phyloP scores from a whole-genome alignment of 2,888 invertebrate genomes.

The Xestia c-nigrum region DNA sequence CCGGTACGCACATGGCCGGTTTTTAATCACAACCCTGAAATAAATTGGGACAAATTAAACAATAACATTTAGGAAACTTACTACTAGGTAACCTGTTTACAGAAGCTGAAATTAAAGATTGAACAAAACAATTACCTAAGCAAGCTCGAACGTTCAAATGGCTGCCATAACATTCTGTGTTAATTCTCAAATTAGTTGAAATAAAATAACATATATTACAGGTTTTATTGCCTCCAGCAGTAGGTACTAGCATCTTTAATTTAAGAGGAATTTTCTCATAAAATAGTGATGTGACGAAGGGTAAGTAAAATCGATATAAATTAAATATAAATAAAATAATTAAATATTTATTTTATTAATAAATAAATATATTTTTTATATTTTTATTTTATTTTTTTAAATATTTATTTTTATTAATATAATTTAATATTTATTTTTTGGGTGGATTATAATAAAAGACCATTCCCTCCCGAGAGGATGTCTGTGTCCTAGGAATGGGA shows the following conservation, averaged over 20 bases:
- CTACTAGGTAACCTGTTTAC: conserved; percentile 18
- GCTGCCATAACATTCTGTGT: conserved; percentile 34
- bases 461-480: too few relatives aligned
- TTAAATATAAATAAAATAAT: too few relatives aligned
- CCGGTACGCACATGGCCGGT: too few relatives aligned
- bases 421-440: too few relatives aligned
- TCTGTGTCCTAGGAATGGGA: too few relatives aligned
- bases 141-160: conserved; percentile 29
- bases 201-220: conserved; percentile 56
- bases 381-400: too few relatives aligned
- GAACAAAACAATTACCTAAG: conserved; percentile 33
- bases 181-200: conserved; percentile 54
- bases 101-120: conserved; percentile 5
- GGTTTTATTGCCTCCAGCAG: conserved; percentile 45
- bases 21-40: not conserved
- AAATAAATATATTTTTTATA: too few relatives aligned
- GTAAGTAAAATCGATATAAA: not conserved
- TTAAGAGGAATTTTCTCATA: conserved; percentile 47
- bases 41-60: not conserved
- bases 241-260: conserved; percentile 61
- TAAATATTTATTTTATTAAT: too few relatives aligned
- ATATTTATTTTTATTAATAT: too few relatives aligned
- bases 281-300: conserved; percentile 51
- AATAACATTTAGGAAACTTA: conserved; percentile 5
- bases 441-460: too few relatives aligned